Base-by-base conservation (phyloP, 2,888 invertebrate species). In the Hyppa rectilinea region DNA sequence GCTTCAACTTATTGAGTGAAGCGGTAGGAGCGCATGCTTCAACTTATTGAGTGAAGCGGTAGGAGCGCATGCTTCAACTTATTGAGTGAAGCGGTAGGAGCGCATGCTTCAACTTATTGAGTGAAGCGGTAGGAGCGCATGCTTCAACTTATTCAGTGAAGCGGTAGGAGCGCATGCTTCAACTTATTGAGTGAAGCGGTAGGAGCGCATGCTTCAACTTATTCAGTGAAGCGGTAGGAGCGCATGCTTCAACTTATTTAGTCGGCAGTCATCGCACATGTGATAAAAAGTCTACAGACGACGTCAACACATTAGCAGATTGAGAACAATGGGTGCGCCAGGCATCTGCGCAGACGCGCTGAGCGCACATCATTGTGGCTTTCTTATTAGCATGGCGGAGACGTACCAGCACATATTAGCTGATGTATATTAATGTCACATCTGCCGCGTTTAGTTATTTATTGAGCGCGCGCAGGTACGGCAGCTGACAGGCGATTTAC, bases 331-430 rank as follows among this genome's bases (percentile, higher is more conserved):
- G 74, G 23, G 23, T 31, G 52, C 36, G 36, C 23, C 23, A 52
- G 40, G 50, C 29, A 36, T 60, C 20, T 31, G 55, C 49, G 17
- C 50, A 69, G 4, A 23, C n/a, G 49, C 12, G 14, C 45, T 17
- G 4, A 38, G 29, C 6, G n/a, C 38, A n/a, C n/a, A 17, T 17
- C 23, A 20, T 55, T 20, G 45, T 17, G 14, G 14, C 43, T 47
- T 38, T 58, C 58, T 53, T 52, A 65, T 34, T 71, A 71, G 53
- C 71, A 61, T 43, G 45, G 55, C 40, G 71, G 10, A 53, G 36
- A 17, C 12, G 67, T 4, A 23, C 40, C 50, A 52, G 26, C 26
- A 23, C 29, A 23, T 29, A n/a, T 43, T 31, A 75, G 40, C 36
- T 36, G 26, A 36, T 52, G 43, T 38, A 34, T 65, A 49, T 49